Base-by-base conservation (phyloP, 2,113 vertebrate species). In the Ancistrus triradiatus region DNA sequence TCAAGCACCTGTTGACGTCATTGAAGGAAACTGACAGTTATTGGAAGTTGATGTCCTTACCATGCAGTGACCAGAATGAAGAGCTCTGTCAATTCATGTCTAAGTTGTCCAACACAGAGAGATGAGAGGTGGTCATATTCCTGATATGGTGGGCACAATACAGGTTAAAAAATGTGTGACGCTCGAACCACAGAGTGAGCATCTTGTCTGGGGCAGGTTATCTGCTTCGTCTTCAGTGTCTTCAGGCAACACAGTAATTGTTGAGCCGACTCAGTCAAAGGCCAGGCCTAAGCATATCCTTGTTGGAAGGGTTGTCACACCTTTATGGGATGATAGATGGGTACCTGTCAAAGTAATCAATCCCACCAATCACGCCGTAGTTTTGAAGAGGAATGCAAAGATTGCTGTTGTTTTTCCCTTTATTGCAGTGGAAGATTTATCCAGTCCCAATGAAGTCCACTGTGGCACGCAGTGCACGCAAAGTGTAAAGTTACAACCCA, bases 341-440 rank as follows among this genome's bases (percentile, higher is more conserved):
- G n/a, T n/a, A n/a, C n/a, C n/a, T n/a, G n/a, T n/a, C n/a, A 69
- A 73, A 44, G 28, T 70, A 3, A 60, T 66, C 28, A 74, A 74
- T n/a, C 68, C 61, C 6, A 74, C 53, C 3, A 31, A 52, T 15
- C 25, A 66, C 18, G 33, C 22, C 31, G 37, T 72, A 1, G 10
- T 43, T 8, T 17, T 61, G 31, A 69, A 47, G 8, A 59, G 28
- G 13, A 69, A 69, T 15, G 8, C 46, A 15, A 69, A 73, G 19
- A 48, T 73, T 3, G 71, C 48, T 6, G 66, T 68, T 33, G 33
- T 73, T 3, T 73, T 42, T 14, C 71, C 53, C 7, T 68, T 46
- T 42, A 57, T 58, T n/a, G 50, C 43, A 10, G 51, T 66, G 0
- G 24, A 72, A 58, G 63, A 67, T 10, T 48, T 67, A 4, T 22